These are phyloP conservation scores for Ischnus inquisitorius DNA, from an alignment of 2,888 invertebrate species.

Conservation along the genomic window DNA sequence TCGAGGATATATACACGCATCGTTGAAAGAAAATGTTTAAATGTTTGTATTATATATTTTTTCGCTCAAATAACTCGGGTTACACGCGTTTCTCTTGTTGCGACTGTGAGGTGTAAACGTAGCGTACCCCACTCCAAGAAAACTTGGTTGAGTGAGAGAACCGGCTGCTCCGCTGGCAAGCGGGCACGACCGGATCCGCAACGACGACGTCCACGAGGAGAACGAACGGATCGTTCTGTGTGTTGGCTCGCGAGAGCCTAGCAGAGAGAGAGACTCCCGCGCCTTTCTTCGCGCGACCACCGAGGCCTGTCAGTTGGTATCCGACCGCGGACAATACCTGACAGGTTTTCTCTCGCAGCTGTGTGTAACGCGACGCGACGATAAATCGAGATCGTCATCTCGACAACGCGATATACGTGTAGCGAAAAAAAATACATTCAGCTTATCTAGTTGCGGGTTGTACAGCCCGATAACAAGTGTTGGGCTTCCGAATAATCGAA, in stretches of 20 bases:
- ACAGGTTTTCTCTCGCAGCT: slow-evolving; percentile 70
- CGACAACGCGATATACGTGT: background rate
- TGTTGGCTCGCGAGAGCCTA: slow-evolving; percentile 16
- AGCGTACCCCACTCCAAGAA: slow-evolving; percentile 31
- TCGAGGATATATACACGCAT: background rate
- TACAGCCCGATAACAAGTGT: background rate
- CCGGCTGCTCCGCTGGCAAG: slow-evolving; percentile 29
- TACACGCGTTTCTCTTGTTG: background rate
- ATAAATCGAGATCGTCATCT: slow-evolving; percentile 33
- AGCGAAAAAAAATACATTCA: background rate
- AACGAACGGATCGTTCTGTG: slow-evolving; percentile 44
- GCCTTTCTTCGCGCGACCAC: slow-evolving; percentile 82
- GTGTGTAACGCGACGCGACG: slow-evolving; percentile 14
- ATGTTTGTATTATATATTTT: background rate
- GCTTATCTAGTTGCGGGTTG: slow-evolving; percentile 7
- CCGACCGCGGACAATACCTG: slow-evolving; percentile 80
- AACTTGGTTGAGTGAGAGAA: slow-evolving; percentile 12
- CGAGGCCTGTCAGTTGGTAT: slow-evolving; percentile 82
- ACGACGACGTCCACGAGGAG: slow-evolving; percentile 58
- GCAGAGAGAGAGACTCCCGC: slow-evolving; percentile 76
- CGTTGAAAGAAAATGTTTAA: background rate
- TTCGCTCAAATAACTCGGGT: background rate
- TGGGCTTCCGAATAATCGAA: slow-evolving; percentile 21
- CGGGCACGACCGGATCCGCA: slow-evolving; percentile 66
- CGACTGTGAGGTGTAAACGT: background rate